Conservation (phyloP, 2,888 invertebrate genomes). For the Junonia oenone region DNA sequence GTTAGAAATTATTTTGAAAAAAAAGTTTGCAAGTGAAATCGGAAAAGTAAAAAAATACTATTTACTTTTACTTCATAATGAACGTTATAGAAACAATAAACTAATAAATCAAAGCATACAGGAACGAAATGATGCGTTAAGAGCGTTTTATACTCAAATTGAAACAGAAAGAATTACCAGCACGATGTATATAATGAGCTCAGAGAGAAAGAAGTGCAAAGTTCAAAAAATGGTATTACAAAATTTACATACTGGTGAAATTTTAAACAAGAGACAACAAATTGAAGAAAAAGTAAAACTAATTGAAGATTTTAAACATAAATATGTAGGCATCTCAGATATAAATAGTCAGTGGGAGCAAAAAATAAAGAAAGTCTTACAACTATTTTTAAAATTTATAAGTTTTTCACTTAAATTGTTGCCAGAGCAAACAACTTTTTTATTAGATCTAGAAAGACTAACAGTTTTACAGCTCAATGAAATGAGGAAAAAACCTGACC, state of each 20-base stretch:
- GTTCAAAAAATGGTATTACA: constrained; percentile 57
- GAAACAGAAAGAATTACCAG: constrained; percentile 57
- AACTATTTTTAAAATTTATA: constrained; percentile 63
- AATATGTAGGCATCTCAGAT: constrained; percentile 42
- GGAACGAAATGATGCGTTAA: constrained; percentile 58
- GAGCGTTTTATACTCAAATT: constrained; percentile 52
- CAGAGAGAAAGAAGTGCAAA: constrained; percentile 66
- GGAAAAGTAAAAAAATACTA: constrained; percentile 58
- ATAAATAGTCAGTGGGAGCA: constrained; percentile 62
- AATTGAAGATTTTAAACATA: constrained; percentile 42
- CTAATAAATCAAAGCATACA: constrained; percentile 46
- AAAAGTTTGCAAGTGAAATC: constrained; percentile 46
- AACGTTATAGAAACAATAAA: constrained; percentile 43
- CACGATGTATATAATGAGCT: constrained; percentile 65
- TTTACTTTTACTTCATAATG: constrained; percentile 52
- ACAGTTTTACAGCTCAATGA: constrained; percentile 65
- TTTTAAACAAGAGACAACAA: constrained; percentile 46
- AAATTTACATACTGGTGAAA: constrained; percentile 48
- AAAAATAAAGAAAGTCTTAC: constrained; percentile 58
- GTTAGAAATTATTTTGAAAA: constrained; percentile 44
- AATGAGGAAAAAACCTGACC: constrained; percentile 49
- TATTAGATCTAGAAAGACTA: constrained; percentile 65
- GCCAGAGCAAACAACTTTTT: constrained; percentile 65
- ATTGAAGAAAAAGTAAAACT: constrained; percentile 48
- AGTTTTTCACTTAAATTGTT: constrained; percentile 61